Base-by-base conservation (phyloP, 2,888 invertebrate genomes). In the Drosophila helvetica region DNA sequence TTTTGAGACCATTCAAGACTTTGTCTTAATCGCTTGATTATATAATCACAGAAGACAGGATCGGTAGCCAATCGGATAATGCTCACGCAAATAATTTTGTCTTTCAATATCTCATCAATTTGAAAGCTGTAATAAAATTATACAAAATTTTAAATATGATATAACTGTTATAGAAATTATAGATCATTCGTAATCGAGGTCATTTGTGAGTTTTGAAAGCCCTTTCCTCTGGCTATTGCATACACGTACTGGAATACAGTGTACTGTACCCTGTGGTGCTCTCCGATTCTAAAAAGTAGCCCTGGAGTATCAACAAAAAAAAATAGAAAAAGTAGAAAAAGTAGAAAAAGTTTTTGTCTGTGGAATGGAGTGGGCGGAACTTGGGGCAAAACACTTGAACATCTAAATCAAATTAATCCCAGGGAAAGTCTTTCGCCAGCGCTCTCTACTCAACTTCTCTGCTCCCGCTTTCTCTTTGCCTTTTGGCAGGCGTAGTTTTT, bases 401-500 rank as follows among this genome's bases (percentile, higher is more conserved):
- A 76, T 83, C 83, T 87, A 86, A 86, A 85, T 83, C 83, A 83
- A 85, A 87, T 85, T 81, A 79, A 83, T 78, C 82, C 85, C 73
- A 33, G 57, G 71, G 47, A 69, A 59, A 68, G 74, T 77, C 70
- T 66, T 65, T 33, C 53, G 27, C 43, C 22, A 12, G 27, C 50
- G 22, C 53, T 47, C 52, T 33, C 25, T 17, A 33, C 17, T 18
- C 25, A 25, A 25, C 25, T 25, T 25, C 25, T 25, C 2, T 25
- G 25, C 25, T 25, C 5, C 19, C 19, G 17, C 22, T 42, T 15
- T 17, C 15, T 45, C 17, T 46, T 59, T 59, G 55, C 71, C 72
- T 68, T 68, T 67, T 73, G 66, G 51, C 72, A 65, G 78, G 59
- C 68, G 59, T 69, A 64, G 75, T 71, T 78, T 74, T 75, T 79